Conservation (phyloP, 1,140 invertebrate species). For the Eumeta japonica region DNA sequence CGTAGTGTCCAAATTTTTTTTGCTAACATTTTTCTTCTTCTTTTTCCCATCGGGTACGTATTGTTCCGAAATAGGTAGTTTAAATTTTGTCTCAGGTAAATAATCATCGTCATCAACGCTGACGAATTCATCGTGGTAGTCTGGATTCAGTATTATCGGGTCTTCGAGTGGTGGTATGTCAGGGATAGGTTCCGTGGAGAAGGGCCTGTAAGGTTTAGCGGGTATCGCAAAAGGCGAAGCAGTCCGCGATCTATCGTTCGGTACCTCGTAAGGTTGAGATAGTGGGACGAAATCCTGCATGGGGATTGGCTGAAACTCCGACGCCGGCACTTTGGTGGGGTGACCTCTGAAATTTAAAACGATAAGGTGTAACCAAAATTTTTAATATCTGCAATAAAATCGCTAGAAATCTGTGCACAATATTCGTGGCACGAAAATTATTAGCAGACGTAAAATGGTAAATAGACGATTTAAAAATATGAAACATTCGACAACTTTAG, state of each 20-base stretch:
- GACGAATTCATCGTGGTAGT: conserved; percentile 29
- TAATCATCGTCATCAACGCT: conserved; percentile 10
- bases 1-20: neutral
- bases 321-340: conserved; percentile 35
- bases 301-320: conserved; percentile 29
- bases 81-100: conserved; percentile 26
- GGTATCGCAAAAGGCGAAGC: conserved; percentile 21
- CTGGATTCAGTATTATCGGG: conserved; percentile 35
- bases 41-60: conserved; percentile 34
- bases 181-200: conserved; percentile 28
- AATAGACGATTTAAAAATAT: too few species aligned
- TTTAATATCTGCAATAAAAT: too few species aligned
- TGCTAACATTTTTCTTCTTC: conserved; percentile 8
- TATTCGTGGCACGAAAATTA: too few species aligned
- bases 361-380: neutral
- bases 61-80: conserved; percentile 34
- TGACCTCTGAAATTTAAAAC: conserved; percentile 29
- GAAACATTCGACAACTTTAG: too few species aligned
- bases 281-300: conserved; percentile 29
- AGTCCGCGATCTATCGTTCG: conserved; percentile 5
- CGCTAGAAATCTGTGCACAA: too few species aligned
- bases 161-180: conserved; percentile 33
- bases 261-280: conserved; percentile 35
- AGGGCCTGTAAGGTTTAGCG: conserved; percentile 32
- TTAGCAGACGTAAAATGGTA: too few species aligned